Conservation (phyloP, 2,113 vertebrate species). For the Channa maculata region DNA sequence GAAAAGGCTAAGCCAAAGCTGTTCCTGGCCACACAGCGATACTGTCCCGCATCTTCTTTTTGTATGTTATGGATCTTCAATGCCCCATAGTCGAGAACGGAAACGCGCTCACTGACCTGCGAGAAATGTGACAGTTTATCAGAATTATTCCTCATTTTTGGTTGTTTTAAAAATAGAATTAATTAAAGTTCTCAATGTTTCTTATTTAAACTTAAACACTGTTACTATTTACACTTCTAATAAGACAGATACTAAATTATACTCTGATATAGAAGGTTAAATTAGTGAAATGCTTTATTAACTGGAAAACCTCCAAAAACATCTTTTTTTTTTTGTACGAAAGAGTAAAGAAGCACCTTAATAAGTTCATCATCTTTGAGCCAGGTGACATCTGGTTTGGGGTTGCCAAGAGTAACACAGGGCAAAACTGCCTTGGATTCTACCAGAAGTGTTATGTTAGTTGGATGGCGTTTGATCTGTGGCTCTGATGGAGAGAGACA, state of each 20-base stretch:
- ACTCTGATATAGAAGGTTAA: neutral
- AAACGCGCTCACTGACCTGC: constrained; percentile 90
- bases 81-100: constrained; percentile 92
- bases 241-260: too few species aligned
- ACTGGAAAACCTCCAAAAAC: neutral
- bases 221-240: too few species aligned
- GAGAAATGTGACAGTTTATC: neutral
- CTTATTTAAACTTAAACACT: too few species aligned
- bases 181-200: neutral
- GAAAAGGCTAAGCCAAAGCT: constrained; percentile 95
- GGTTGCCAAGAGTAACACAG: constrained; percentile 93
- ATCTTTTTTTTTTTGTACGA: too few species aligned
- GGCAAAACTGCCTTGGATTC: constrained; percentile 95
- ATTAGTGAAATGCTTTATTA: neutral
- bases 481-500: constrained; percentile 88
- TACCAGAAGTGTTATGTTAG: constrained; percentile 90
- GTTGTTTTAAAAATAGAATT: neutral
- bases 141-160: neutral
- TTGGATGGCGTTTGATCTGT: constrained; percentile 94
- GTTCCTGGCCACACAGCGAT: constrained; percentile 94
- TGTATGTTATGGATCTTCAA: constrained; percentile 95
- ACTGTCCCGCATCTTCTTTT: constrained; percentile 94
- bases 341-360: constrained; percentile 78
- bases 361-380: constrained; percentile 92
- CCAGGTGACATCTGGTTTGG: constrained; percentile 96